Evolutionary conservation across 2,113 vertebrate genomes (phyloP).

Genomic region (Anguilla rostrata): DNA sequence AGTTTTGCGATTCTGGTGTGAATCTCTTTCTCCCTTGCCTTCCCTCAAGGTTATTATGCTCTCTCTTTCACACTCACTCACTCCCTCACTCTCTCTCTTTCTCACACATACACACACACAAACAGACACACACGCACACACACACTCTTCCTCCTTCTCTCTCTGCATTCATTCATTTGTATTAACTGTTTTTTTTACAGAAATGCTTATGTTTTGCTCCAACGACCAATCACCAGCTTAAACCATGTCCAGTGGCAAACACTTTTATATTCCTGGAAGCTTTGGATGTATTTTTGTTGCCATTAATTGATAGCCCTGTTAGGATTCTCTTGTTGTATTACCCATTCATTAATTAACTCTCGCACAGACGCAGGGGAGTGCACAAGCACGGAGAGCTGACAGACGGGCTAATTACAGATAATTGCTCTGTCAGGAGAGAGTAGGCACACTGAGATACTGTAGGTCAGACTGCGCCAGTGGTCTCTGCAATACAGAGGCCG

Average conservation of each 20-base stretch:
- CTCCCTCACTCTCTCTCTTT: too few species aligned
- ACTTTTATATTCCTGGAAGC: not conserved
- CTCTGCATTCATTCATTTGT: too few species aligned
- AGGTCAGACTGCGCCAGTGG: constrained; percentile 9
- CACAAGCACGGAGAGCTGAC: not conserved
- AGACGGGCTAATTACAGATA: not conserved
- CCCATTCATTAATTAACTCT: not conserved
- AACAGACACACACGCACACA: too few species aligned
- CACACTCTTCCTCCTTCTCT: too few species aligned
- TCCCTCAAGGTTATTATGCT: too few species aligned
- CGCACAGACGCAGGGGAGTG: not conserved
- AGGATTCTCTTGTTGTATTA: not conserved
- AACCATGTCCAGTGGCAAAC: not conserved
- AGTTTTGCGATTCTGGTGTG: not conserved
- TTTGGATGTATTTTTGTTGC: not conserved
- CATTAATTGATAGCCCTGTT: not conserved
- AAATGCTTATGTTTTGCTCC: constrained; percentile 8
- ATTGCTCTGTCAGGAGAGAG: not conserved
- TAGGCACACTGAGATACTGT: not conserved
- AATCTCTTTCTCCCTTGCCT: not conserved
- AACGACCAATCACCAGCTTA: not conserved
- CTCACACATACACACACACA: too few species aligned
- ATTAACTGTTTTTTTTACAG: too few species aligned
- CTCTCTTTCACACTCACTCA: too few species aligned
- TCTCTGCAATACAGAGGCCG: not conserved